Base-by-base conservation (phyloP, 2,113 vertebrate species). In the Syngnathus typhle region DNA sequence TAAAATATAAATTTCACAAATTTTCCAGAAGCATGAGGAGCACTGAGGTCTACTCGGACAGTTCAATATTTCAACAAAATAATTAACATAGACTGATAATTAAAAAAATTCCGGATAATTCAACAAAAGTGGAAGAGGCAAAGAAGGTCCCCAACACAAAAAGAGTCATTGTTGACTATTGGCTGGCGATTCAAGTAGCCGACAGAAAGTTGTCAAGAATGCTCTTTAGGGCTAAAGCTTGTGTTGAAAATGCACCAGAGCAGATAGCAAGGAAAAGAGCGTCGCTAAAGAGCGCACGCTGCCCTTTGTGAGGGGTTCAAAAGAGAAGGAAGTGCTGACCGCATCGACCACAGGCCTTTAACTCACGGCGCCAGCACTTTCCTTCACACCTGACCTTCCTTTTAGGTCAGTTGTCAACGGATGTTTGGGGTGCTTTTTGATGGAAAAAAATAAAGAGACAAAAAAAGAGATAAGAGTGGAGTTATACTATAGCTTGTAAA, bases 341-440 rank as follows among this genome's bases (percentile, higher is more conserved):
- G 81, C 87, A 88, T 87, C 75, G 78, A 84, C 85, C 86, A 82
- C 88, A 87, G 77, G 84, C 82, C 81, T 88, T 88, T 85, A 84
- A 78, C 82, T 76, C 73, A 69, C 60, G 39, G 74, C 10, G 49
- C 77, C 69, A 75, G 80, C 83, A 80, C 77, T 88, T 88, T 88
- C 70, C 80, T 41, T 61, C 60, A 41, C 60, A 75, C 75, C 78
- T 91, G 89, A 90, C 89, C 88, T 91, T 91, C 88, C 88, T 75
- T 72, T 85, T 71, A 75, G 66, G 81, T 76, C 8, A 18, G 66
- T 67, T 80, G 79, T 65, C 73, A 82, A 79, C 77, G 69, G 70
- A 65, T 79, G 69, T 77, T 70, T 76, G 51, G 64, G 84, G 76
- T 78, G 76, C 44, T 71, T 44, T 64, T 63, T 10, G 16, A 64